Evolutionary conservation across 2,113 vertebrate genomes (phyloP).

Genomic region (Dolichotis patagonum): DNA sequence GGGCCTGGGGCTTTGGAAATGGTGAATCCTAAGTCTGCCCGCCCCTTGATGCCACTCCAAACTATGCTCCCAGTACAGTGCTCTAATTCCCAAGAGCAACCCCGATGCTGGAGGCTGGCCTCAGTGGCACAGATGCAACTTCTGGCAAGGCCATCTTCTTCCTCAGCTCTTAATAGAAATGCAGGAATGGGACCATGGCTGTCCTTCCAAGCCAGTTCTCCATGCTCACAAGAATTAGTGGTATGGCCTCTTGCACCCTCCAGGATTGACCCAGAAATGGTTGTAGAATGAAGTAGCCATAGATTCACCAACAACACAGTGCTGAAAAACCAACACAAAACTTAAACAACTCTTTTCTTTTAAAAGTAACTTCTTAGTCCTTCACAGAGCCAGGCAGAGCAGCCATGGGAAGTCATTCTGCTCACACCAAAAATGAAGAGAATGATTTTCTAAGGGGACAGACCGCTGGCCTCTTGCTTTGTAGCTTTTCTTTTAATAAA

Average conservation of each 20-base stretch:
- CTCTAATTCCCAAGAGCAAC: neutral
- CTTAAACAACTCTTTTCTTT: neutral
- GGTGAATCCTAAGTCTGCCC: neutral
- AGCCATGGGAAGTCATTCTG: slow-evolving; percentile 14
- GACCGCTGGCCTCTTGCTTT: slow-evolving; percentile 21
- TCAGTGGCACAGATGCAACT: neutral
- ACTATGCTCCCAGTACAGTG: neutral
- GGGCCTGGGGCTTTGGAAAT: too few relatives aligned
- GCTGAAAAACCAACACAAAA: neutral
- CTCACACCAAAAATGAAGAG: slow-evolving; percentile 43
- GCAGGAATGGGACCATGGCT: neutral
- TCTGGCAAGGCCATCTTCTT: neutral
- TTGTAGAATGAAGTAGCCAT: neutral
- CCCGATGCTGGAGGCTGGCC: neutral
- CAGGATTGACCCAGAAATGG: neutral
- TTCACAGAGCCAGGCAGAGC: neutral
- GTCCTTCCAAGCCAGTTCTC: neutral
- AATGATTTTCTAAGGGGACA: slow-evolving; percentile 55
- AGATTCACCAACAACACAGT: neutral
- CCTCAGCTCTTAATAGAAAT: neutral
- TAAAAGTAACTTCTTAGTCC: slow-evolving; percentile 26
- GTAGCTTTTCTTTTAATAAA: slow-evolving; percentile 62
- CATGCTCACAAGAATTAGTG: neutral
- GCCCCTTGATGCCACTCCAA: neutral
- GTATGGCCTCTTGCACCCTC: neutral